Evolutionary conservation across 30 jellyfish, hydroid and myxozoan species (phyloP), one percentile per base, ranked within the genome.

Genomic region (Nemopilema nomurai): DNA sequence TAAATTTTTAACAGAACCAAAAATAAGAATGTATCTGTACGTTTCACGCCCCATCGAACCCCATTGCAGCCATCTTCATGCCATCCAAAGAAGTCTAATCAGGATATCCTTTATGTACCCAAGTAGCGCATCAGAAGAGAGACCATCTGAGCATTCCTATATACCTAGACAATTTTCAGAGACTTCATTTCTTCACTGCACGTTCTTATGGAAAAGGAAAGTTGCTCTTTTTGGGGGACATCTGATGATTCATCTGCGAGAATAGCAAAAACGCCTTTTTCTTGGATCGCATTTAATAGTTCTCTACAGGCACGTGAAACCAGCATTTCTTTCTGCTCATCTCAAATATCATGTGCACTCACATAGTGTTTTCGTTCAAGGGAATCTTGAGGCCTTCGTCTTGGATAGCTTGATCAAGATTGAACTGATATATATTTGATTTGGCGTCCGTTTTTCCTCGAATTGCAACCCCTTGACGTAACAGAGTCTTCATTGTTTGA

Each of bases 401-500:
- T 7, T 31, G 16, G 1, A 27, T 62, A 0, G 92, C 86, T 83
- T 83, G 71, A 51, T 83, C 92, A 0, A 25, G 70, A 62, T 83
- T 62, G 57, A 85, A 74, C 71, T 85, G 94, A 67, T 62, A 57
- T 8, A 75, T 85, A 51, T 85, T 85, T 27, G 94, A 85, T 1
- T 62, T 84, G 4, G 67, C 51, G 80, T 85, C 89, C 4, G 66
- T 74, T 17, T 49, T 22, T 19, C 92, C 92, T 21, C 92, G 73
- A 27, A 83, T 83, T 18, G 92, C 62, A 71, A 83, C 69, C 4
- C 79, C 92, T 71, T 83, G 92, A 28, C 80, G 86, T 18, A 83
- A 25, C 13, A 83, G 81, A 8, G 92, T 69, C 77, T 66, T 66
- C 76, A 24, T 66, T 66, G 23, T 16, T 66, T 66, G 23, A 9